These are phyloP conservation scores for Heteromormyrus szaboi DNA, from an alignment of 2,797 vertebrate species.

Conservation along the genomic window DNA sequence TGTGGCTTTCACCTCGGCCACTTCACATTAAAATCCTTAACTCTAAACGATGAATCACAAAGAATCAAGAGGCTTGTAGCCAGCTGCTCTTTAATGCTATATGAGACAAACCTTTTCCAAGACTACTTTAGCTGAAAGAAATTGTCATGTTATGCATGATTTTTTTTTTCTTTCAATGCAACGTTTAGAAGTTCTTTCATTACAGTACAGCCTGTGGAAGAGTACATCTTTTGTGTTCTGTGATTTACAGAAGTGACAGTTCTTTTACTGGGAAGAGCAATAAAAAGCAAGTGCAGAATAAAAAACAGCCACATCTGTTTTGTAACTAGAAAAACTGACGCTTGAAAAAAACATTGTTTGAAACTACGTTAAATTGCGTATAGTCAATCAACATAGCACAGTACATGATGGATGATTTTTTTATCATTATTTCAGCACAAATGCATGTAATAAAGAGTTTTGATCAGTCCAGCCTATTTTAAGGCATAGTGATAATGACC, in stretches of 20 bases:
- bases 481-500: background rate
- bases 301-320: background rate
- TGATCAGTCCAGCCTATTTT: background rate
- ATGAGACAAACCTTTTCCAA: background rate
- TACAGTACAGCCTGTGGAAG: background rate
- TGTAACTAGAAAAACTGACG: background rate
- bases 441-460: background rate
- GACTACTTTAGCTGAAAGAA: background rate
- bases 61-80: background rate
- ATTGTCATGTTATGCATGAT: background rate
- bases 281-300: background rate
- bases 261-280: background rate
- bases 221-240: background rate
- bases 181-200: background rate
- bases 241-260: background rate
- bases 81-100: conserved; percentile 10
- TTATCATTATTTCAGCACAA: background rate
- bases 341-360: background rate
- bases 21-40: conserved; percentile 12
- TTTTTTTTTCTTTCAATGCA: background rate
- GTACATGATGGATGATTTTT: background rate
- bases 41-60: conserved; percentile 10
- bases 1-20: background rate
- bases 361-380: background rate
- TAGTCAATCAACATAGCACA: background rate